Conservation (phyloP, 2,888 invertebrate species). For the Serrognathus titanus region DNA sequence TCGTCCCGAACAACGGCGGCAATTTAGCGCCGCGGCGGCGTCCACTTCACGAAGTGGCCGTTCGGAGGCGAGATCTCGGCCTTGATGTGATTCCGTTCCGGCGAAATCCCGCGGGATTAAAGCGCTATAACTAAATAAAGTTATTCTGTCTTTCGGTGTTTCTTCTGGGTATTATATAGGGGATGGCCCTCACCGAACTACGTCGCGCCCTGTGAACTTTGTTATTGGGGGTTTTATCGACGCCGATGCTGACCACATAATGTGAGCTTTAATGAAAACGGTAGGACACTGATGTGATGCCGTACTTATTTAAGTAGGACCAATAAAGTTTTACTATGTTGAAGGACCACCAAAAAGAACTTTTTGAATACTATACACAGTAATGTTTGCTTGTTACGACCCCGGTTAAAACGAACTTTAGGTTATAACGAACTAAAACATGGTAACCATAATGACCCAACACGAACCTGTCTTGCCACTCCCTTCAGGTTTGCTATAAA, state of each 20-base stretch:
- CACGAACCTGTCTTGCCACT: too few species aligned
- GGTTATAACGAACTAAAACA: too few species aligned
- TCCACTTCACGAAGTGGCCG: constrained; percentile 12
- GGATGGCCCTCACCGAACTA: constrained; percentile 5
- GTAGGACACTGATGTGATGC: too few species aligned
- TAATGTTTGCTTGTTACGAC: too few species aligned
- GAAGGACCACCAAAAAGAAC: neutral
- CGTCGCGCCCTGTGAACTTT: constrained; percentile 9
- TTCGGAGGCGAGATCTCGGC: constrained; percentile 11
- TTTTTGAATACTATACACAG: too few species aligned
- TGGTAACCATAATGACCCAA: too few species aligned
- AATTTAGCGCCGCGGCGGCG: neutral
- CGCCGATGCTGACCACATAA: neutral
- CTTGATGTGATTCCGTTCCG: constrained; percentile 16
- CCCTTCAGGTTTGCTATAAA: too few species aligned
- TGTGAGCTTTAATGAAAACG: too few species aligned
- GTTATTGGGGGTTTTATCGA: constrained; percentile 17
- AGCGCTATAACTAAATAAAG: constrained; percentile 19
- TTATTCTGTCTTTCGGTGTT: constrained; percentile 18
- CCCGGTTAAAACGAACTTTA: too few species aligned
- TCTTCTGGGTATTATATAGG: constrained; percentile 14
- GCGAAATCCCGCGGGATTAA: constrained; percentile 15
- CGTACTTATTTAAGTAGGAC: too few species aligned
- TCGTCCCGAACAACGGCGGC: neutral
- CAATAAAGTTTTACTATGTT: too few species aligned